Evolutionary conservation across 1,140 invertebrate genomes (phyloP), one percentile per base, ranked within the genome.

Genomic region (Danaus melanippus): DNA sequence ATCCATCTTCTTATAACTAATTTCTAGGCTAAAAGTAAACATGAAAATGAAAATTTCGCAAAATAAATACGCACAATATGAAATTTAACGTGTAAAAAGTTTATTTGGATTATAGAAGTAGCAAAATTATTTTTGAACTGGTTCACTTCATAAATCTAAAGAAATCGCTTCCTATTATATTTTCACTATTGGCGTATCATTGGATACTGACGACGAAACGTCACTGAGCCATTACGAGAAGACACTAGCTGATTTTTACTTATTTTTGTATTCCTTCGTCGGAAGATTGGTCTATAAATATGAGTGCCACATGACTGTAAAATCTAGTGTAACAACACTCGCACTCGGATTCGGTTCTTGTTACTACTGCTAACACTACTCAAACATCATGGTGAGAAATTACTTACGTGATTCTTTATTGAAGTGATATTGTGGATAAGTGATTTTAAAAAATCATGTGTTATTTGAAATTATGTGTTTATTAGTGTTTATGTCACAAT

Each of bases 331-430:
- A 84, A 86, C 78, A 78, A 76, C 79, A 86, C 79, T 84, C 84
- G 84, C 83, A 84, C 79, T 80, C 81, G 66, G 69, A 74, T 84
- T 84, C 77, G 70, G 83, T 86, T 86, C 83, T 83, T 86, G 76
- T 86, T 81, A 79, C 79, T 62, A 67, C 71, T 74, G 66, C 68
- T 70, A 69, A 77, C 63, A 66, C 74, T 66, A 67, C 69, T 64
- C 53, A 70, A 60, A 49, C 66, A 80, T 62, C 65, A 86, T 86
- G 83, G 83, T 86, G 79, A 84, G 83, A 60, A 71, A 69, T 62
- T 60, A 58, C 43, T 61, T 9, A 32, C 52, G 52, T 52, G 57
- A 50, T 64, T 62, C 57, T 50, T 52, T 56, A 47, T 9, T 60
- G 12, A 53, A 62, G 64, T 67, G 66, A 60, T 56, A 12, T 48